Conservation (phyloP, 2,113 vertebrate genomes). For the Pseudopipra pipra region DNA sequence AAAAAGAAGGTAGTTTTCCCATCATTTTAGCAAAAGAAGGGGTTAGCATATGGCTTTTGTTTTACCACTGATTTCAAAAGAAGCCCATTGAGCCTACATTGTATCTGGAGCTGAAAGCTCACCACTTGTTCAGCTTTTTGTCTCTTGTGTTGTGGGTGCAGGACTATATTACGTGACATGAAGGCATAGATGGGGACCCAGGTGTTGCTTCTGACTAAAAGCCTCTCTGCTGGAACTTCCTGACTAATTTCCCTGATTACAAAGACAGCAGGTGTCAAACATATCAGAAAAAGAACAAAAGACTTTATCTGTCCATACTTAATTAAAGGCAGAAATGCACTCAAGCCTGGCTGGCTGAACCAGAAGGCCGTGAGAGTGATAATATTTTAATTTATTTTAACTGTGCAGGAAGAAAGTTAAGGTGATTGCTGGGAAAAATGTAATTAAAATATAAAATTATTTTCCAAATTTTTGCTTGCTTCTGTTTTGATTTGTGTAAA, state of each 20-base stretch:
- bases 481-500: not conserved
- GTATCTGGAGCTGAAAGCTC: not conserved
- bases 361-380: not conserved
- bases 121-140: not conserved
- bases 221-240: conserved; percentile 61
- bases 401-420: not conserved
- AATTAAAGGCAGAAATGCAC: conserved; percentile 49
- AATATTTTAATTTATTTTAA: conserved; percentile 43
- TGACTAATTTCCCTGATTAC: conserved; percentile 62
- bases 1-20: not conserved
- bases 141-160: not conserved
- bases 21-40: not conserved
- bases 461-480: not conserved
- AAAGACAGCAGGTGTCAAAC: conserved; percentile 62
- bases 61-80: not conserved
- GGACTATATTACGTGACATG: not conserved
- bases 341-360: conserved; percentile 31
- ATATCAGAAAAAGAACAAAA: conserved; percentile 60
- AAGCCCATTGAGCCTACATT: not conserved
- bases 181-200: conserved; percentile 16
- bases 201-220: conserved; percentile 67
- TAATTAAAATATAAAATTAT: not conserved
- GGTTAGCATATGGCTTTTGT: not conserved
- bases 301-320: conserved; percentile 59
- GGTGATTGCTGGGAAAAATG: not conserved